phyloP scores from a whole-genome alignment of 2,113 vertebrate genomes.

The Danionella cerebrum region DNA sequence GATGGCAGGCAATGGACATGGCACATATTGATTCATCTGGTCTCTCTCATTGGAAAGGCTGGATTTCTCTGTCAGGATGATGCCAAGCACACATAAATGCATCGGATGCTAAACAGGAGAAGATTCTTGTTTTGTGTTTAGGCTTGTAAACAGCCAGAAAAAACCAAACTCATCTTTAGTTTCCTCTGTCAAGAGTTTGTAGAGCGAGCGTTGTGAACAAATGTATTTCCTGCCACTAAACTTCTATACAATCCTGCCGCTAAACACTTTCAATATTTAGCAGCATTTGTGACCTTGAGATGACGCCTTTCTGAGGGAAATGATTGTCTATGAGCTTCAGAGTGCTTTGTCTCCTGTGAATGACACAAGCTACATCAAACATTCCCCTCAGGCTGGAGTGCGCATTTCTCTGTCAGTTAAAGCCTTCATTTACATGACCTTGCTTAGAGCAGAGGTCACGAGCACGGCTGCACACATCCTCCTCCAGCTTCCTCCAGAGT shows the following conservation, averaged over 20 bases:
- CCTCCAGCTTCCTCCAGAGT: slow-evolving; percentile 2
- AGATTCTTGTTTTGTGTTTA: neutral
- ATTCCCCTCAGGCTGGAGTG: slow-evolving; percentile 23
- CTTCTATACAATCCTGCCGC: no score
- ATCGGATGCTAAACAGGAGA: no score
- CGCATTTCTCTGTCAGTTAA: slow-evolving; percentile 27
- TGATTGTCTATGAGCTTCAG: slow-evolving; percentile 31
- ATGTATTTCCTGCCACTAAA: slow-evolving; percentile 11
- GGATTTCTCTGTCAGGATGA: neutral
- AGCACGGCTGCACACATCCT: neutral
- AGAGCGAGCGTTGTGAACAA: slow-evolving; percentile 11
- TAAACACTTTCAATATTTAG: slow-evolving; percentile 33
- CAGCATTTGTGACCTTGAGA: slow-evolving; percentile 37
- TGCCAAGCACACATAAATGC: neutral
- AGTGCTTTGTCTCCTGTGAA: slow-evolving; percentile 22
- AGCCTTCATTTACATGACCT: slow-evolving; percentile 34
- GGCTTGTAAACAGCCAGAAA: no score
- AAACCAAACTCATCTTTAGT: no score
- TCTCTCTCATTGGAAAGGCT: slow-evolving; percentile 14
- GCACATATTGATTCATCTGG: slow-evolving; percentile 24
- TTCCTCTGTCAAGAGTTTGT: slow-evolving; percentile 7
- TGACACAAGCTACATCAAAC: slow-evolving; percentile 28
- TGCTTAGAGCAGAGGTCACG: slow-evolving; percentile 21
- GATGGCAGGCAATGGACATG: slow-evolving; percentile 25
- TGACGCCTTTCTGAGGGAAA: slow-evolving; percentile 26